Evolutionary conservation across 2,888 invertebrate species (phyloP).

Genomic region (Oxyteleia sp.): DNA sequence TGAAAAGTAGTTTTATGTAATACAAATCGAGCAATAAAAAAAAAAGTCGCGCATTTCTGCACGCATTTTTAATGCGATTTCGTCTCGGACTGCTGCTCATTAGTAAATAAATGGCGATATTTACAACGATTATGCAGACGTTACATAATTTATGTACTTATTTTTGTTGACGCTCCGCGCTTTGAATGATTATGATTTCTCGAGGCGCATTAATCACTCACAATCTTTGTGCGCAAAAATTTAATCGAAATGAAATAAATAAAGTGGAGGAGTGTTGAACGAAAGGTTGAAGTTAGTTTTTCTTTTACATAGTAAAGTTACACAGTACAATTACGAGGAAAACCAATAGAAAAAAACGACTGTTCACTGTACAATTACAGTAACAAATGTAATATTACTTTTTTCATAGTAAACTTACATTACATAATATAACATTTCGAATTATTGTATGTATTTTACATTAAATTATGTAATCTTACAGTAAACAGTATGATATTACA

Average conservation of each 20-base stretch:
- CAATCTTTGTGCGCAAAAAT: neutral
- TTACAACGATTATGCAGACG: slow-evolving; percentile 60
- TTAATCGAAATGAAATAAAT: neutral
- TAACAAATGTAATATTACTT: too few relatives aligned
- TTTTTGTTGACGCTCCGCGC: slow-evolving; percentile 56
- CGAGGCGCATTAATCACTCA: slow-evolving; percentile 16
- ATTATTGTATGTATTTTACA: too few relatives aligned
- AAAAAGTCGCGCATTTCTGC: slow-evolving; percentile 11
- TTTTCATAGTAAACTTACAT: too few relatives aligned
- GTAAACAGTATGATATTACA: too few relatives aligned
- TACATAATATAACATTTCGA: too few relatives aligned
- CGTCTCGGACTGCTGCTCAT: slow-evolving; percentile 49
- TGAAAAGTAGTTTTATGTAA: too few relatives aligned
- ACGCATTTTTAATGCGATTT: slow-evolving; percentile 40
- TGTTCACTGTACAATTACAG: too few relatives aligned
- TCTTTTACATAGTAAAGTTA: too few relatives aligned
- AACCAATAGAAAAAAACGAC: too few relatives aligned
- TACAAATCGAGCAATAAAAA: too few relatives aligned
- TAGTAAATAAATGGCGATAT: slow-evolving; percentile 65
- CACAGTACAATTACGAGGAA: too few relatives aligned
- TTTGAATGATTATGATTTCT: slow-evolving; percentile 46
- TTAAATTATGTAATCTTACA: too few relatives aligned
- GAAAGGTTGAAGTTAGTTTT: neutral
- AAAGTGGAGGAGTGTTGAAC: neutral
- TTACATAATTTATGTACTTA: slow-evolving; percentile 63